Conservation (phyloP, 2,113 vertebrate genomes). For the Cygnus atratus region DNA sequence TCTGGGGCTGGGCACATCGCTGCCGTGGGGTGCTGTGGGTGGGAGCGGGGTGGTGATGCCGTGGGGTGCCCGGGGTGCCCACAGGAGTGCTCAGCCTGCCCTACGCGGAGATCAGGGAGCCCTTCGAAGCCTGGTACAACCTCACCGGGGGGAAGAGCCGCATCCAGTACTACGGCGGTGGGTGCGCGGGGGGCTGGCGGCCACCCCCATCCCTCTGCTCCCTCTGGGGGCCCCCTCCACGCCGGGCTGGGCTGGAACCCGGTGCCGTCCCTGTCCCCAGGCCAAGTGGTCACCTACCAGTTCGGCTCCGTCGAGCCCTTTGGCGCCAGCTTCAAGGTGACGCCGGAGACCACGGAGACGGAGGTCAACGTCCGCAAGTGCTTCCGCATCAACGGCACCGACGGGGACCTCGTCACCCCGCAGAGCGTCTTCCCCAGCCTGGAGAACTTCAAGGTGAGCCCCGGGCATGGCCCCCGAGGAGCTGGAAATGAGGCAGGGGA, state of each 20-base stretch:
- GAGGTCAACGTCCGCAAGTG: constrained; percentile 79
- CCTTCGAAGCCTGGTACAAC: constrained; percentile 84
- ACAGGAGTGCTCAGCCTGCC: constrained; percentile 77
- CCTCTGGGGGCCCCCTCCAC: background rate
- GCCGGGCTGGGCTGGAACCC: background rate
- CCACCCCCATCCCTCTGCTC: background rate
- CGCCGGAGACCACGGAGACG: constrained; percentile 76
- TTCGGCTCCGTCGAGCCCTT: constrained; percentile 66
- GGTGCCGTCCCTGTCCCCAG: background rate
- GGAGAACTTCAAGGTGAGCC: constrained; percentile 77
- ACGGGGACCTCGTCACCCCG: constrained; percentile 45
- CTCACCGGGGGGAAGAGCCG: constrained; percentile 69
- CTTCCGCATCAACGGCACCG: constrained; percentile 80
- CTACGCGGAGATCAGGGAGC: constrained; percentile 84
- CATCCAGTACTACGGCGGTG: constrained; percentile 78
- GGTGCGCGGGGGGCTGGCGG: background rate
- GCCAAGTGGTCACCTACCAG: constrained; percentile 80
- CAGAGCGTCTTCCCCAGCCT: constrained; percentile 73
- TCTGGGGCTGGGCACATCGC: fast-evolving
- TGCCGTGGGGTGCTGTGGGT: fast-evolving
- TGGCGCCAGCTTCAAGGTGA: constrained; percentile 77
- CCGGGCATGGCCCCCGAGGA: fast-evolving
- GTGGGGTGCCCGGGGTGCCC: fast-evolving
- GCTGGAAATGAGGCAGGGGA: background rate
- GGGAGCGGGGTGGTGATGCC: background rate